Percentiles rank a stretch among this genome's conserved stretches.
These are phyloP conservation scores for Hoplodrina blanda DNA, from an alignment of 2,888 invertebrate species.

Conservation along the genomic window DNA sequence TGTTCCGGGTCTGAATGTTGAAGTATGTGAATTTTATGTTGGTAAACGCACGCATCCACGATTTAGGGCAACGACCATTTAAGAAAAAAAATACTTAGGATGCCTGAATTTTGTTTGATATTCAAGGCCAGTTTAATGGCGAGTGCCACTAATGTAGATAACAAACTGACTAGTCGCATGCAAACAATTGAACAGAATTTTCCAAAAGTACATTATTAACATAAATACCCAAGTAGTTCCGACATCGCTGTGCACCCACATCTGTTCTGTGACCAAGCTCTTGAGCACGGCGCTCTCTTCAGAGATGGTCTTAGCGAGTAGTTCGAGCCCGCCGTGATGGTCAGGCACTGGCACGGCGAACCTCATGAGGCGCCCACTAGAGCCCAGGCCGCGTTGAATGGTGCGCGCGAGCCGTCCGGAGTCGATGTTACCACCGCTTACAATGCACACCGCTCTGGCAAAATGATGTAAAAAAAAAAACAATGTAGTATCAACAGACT, in stretches of 20 bases:
- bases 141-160: conserved; percentile 24
- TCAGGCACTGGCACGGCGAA: conserved; percentile 94
- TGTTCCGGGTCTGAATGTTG: too few relatives aligned
- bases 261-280: conserved; percentile 85
- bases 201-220: conserved; percentile 30
- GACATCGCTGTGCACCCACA: conserved; percentile 86
- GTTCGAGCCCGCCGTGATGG: conserved; percentile 93
- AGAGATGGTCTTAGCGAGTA: conserved; percentile 86
- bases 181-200: conserved; percentile 20
- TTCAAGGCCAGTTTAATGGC: conserved; percentile 31
- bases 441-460: conserved; percentile 93
- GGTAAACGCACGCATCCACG: too few relatives aligned
- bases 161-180: conserved; percentile 22
- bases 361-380: conserved; percentile 93
- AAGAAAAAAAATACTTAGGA: background rate
- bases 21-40: too few relatives aligned
- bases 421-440: conserved; percentile 96
- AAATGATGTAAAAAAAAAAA: conserved; percentile 42
- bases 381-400: conserved; percentile 94
- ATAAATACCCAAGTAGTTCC: conserved; percentile 82
- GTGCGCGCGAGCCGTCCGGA: conserved; percentile 94
- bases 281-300: conserved; percentile 82
- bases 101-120: conserved; percentile 29
- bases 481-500: background rate
- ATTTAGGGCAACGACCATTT: too few relatives aligned